A percentile compares a stretch with the other conserved stretches of the same genome.
phyloP scores from a whole-genome alignment of 2,113 vertebrate species.

The Mystacornis crossleyi region DNA sequence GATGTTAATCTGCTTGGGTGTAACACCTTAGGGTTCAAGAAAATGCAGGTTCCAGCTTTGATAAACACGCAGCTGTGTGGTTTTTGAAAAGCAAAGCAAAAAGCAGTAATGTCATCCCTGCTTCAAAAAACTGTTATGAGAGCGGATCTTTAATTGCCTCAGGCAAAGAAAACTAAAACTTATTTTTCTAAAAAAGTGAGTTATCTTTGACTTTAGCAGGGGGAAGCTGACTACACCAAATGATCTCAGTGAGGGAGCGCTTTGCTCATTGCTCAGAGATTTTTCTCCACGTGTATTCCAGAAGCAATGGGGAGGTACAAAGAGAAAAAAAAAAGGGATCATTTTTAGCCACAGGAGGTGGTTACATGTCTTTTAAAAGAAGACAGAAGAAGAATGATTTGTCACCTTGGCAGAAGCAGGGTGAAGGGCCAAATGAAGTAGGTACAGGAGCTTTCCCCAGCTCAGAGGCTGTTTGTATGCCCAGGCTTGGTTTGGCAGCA shows the following conservation, averaged over 20 bases:
- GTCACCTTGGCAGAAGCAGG: not conserved
- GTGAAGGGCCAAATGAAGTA: not conserved
- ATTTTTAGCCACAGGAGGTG: not conserved
- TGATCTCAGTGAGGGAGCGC: not conserved
- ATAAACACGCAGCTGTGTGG: not conserved
- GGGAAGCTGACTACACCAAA: not conserved
- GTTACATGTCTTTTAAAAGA: not conserved
- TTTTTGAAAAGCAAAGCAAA: not conserved
- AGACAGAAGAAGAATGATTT: not conserved
- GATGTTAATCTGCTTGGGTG: not conserved
- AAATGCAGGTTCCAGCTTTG: not conserved
- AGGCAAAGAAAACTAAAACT: not conserved
- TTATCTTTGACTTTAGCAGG: not conserved
- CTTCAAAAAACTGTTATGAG: not conserved
- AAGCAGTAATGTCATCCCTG: not conserved
- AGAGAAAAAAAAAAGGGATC: not conserved
- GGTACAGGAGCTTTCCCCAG: not conserved
- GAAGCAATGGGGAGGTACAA: not conserved
- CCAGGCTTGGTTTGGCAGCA: not conserved
- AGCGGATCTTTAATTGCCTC: not conserved
- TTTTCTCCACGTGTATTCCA: not conserved
- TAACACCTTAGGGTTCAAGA: not conserved
- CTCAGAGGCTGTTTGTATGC: not conserved
- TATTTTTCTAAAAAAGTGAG: not conserved
- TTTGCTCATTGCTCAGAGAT: not conserved